phyloP scores from a whole-genome alignment of 2,797 vertebrate species.

The Etheostoma nigrum region DNA sequence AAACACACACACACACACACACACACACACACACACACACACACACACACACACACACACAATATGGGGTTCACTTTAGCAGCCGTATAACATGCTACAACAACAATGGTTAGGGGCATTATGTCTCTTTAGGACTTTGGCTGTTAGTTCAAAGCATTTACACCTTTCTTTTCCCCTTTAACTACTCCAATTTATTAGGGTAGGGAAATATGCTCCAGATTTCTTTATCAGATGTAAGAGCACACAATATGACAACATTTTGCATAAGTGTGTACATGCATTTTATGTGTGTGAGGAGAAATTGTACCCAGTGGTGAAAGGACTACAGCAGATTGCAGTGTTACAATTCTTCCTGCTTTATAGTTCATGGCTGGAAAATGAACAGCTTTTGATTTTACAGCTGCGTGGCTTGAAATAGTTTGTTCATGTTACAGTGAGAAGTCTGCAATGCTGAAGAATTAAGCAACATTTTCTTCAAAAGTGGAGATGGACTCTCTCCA shows the following conservation, averaged over 20 bases:
- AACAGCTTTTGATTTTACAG: slow-evolving; percentile 29
- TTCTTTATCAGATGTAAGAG: slow-evolving; percentile 1
- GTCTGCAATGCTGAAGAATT: slow-evolving; percentile 45
- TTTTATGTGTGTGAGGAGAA: background rate
- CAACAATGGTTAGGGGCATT: too few relatives aligned
- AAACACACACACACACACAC: background rate
- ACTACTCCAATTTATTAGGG: background rate
- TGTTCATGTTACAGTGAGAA: slow-evolving; percentile 22
- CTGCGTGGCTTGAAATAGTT: slow-evolving; percentile 21
- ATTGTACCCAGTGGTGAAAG: background rate
- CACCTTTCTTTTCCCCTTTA: background rate
- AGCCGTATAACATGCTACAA: background rate
- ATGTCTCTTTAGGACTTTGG: background rate
- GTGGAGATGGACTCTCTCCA: slow-evolving; percentile 36
- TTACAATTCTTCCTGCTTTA: background rate
- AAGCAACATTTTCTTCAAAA: slow-evolving; percentile 49
- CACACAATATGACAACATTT: background rate
- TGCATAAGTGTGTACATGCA: background rate
- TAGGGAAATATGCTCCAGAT: slow-evolving; percentile 1
- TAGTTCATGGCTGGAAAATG: background rate
- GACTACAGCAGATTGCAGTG: background rate
- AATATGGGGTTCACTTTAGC: background rate
- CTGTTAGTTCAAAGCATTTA: background rate
- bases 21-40: too few relatives aligned
- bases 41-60: too few relatives aligned